phyloP scores from a whole-genome alignment of 2,113 vertebrate genomes.

The Macquaria australasica region DNA sequence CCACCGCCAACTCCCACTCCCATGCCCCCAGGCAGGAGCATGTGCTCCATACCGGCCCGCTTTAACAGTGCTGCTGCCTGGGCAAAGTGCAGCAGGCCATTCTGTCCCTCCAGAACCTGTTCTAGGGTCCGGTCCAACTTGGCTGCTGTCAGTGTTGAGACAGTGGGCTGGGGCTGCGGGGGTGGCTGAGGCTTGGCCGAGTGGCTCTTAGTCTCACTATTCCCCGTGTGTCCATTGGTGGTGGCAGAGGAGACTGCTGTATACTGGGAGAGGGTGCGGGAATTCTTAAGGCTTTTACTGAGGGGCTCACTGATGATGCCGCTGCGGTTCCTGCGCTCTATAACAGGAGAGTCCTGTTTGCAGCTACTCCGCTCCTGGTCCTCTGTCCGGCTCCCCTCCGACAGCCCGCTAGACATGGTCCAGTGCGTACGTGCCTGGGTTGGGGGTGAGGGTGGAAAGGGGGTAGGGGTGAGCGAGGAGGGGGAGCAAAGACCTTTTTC shows the following conservation, averaged over 20 bases:
- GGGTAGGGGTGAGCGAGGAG: constrained; percentile 72
- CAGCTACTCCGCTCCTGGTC: constrained; percentile 86
- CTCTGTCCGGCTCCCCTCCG: constrained; percentile 90
- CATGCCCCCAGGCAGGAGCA: constrained; percentile 93
- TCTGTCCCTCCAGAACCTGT: constrained; percentile 95
- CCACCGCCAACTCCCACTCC: constrained; percentile 91
- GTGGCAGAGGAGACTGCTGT: constrained; percentile 89
- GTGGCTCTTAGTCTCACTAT: constrained; percentile 89
- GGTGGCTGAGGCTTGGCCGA: constrained; percentile 91
- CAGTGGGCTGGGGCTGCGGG: constrained; percentile 86
- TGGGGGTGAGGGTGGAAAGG: constrained; percentile 78
- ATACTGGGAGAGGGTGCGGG: constrained; percentile 95
- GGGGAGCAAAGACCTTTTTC: constrained; percentile 68
- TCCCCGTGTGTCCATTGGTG: constrained; percentile 89
- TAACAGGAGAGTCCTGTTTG: constrained; percentile 86
- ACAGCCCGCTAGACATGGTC: constrained; percentile 95
- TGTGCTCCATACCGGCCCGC: constrained; percentile 97
- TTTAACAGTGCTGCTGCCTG: constrained; percentile 97
- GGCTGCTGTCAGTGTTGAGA: constrained; percentile 84
- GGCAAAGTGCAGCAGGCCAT: constrained; percentile 95
- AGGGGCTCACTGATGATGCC: constrained; percentile 98
- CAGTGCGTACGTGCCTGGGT: constrained; percentile 78
- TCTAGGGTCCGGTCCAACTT: constrained; percentile 95
- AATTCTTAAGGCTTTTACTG: constrained; percentile 98
- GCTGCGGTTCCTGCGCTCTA: constrained; percentile 95